A percentile compares a stretch with the other conserved stretches of the same genome.
Evolutionary conservation across 2,113 vertebrate genomes (phyloP).

Genomic region (Labeo rohita): DNA sequence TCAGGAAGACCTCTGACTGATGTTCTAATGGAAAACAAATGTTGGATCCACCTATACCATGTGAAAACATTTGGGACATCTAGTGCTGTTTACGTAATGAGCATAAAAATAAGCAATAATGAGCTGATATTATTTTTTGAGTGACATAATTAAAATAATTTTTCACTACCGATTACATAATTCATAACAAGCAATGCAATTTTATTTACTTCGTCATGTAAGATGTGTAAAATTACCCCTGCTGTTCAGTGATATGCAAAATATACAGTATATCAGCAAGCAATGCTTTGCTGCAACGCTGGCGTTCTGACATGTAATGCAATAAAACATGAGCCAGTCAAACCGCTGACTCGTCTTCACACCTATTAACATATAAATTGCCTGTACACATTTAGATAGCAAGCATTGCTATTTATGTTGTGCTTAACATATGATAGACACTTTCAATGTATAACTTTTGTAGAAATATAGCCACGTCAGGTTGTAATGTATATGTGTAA

Average conservation of each 20-base stretch:
- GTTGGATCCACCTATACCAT: not conserved
- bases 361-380: constrained; percentile 3
- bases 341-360: not conserved
- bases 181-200: not conserved
- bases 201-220: not conserved
- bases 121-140: not conserved
- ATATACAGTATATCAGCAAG: not conserved
- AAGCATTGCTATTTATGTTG: not conserved
- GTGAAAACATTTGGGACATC: not conserved
- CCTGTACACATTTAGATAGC: not conserved
- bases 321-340: not conserved
- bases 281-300: not conserved
- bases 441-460: not conserved
- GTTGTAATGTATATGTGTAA: not conserved
- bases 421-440: not conserved
- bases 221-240: not conserved
- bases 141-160: not conserved
- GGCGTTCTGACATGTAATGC: not conserved
- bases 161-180: not conserved
- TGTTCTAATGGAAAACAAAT: not conserved
- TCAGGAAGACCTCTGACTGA: constrained; percentile 30
- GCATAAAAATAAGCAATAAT: constrained; percentile 12
- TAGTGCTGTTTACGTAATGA: not conserved
- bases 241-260: not conserved
- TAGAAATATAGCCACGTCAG: not conserved